Conservation (phyloP, 2,888 invertebrate genomes). For the Galeopsomyia nigrocyanea region DNA sequence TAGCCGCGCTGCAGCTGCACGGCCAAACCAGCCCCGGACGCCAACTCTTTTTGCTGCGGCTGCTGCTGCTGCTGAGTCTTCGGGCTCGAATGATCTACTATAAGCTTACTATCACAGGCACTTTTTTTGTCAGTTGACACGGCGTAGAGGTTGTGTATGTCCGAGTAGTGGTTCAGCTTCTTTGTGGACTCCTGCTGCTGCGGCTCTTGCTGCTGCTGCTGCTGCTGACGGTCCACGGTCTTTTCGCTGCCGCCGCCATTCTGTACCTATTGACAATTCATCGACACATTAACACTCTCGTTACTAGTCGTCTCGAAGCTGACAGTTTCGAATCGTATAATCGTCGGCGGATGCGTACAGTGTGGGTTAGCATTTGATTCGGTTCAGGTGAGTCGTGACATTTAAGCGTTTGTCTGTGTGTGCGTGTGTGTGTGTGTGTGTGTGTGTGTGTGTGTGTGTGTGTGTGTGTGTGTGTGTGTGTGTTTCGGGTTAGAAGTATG, state of each 20-base stretch:
- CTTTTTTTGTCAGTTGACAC: constrained; percentile 70
- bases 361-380: too few relatives aligned
- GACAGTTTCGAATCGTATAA: constrained; percentile 30
- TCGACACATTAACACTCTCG: neutral
- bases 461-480: too few relatives aligned
- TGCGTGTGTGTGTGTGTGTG: too few relatives aligned
- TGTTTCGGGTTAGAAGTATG: neutral
- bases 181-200: constrained; percentile 42
- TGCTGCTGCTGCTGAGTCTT: constrained; percentile 64
- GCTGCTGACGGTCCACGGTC: constrained; percentile 33
- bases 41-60: constrained; percentile 53
- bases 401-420: too few relatives aligned
- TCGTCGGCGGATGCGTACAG: neutral
- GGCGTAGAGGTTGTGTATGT: constrained; percentile 66
- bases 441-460: too few relatives aligned
- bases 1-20: constrained; percentile 66
- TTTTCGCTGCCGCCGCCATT: constrained; percentile 46
- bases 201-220: neutral
- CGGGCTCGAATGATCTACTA: constrained; percentile 69
- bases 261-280: constrained; percentile 32
- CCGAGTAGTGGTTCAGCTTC: constrained; percentile 66
- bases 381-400: too few relatives aligned
- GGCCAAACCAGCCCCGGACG: constrained; percentile 61
- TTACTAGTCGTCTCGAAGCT: neutral
- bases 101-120: constrained; percentile 71